phyloP scores from a whole-genome alignment of 37 sponge, comb jelly and placozoan species.

The Halisarca cf. caerulea region DNA sequence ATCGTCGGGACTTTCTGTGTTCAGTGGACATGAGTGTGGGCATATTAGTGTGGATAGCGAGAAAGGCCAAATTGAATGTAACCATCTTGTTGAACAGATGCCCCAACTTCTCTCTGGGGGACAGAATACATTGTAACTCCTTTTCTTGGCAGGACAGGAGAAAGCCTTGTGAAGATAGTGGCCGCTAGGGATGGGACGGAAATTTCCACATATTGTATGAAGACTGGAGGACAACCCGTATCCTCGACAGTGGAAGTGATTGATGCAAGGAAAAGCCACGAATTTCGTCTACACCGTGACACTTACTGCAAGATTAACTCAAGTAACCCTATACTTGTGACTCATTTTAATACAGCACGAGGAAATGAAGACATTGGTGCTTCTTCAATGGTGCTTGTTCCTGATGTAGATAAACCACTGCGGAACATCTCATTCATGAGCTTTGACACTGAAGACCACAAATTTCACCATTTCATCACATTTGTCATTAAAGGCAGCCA shows the following conservation, averaged over 20 bases:
- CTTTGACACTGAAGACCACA: slow-evolving; percentile 2
- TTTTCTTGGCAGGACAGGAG: background rate
- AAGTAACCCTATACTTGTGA: background rate
- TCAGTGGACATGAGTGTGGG: slow-evolving; percentile 25
- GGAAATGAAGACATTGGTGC: slow-evolving; percentile 7
- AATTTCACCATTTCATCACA: slow-evolving; percentile 19
- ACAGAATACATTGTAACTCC: slow-evolving; percentile 1
- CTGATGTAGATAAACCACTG: background rate
- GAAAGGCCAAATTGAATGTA: background rate
- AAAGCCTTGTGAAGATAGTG: background rate
- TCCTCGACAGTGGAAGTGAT: too few species aligned
- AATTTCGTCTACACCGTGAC: background rate
- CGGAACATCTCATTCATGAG: slow-evolving; percentile 4
- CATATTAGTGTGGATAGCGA: background rate
- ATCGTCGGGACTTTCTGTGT: background rate
- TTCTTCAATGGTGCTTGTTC: slow-evolving; percentile 10
- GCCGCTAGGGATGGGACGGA: background rate
- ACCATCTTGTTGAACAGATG: slow-evolving; percentile 12
- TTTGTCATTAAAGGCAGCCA: background rate
- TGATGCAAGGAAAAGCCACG: background rate
- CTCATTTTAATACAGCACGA: background rate
- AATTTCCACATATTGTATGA: background rate
- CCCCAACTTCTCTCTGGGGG: slow-evolving; percentile 3
- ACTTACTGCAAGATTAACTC: background rate
- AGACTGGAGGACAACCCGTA: background rate